phyloP scores from a whole-genome alignment of 2,113 vertebrate genomes.

The Puma concolor region DNA sequence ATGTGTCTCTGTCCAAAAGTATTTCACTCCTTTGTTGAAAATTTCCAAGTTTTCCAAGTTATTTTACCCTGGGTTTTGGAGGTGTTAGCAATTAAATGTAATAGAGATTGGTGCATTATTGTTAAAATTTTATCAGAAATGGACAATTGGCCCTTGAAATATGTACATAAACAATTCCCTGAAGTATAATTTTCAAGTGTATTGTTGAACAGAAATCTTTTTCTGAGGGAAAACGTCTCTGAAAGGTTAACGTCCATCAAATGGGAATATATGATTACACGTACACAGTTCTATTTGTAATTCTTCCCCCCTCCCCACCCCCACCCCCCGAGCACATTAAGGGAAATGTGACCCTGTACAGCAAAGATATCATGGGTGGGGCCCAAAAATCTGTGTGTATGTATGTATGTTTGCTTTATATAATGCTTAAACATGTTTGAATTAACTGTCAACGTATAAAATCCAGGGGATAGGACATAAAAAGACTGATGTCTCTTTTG shows the following conservation, averaged over 20 bases:
- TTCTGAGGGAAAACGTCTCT: slow-evolving; percentile 19
- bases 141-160: slow-evolving; percentile 46
- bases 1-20: not conserved
- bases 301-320: not conserved
- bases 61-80: not conserved
- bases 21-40: not conserved
- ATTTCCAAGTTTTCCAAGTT: not conserved
- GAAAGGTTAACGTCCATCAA: slow-evolving; percentile 60
- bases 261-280: slow-evolving; percentile 16
- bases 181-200: slow-evolving; percentile 18
- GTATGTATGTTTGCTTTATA: not conserved
- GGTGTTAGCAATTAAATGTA: slow-evolving; percentile 17
- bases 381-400: not conserved
- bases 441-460: slow-evolving; percentile 9
- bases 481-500: not conserved
- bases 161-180: not conserved
- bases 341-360: not conserved
- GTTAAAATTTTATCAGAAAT: slow-evolving; percentile 57
- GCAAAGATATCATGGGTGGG: not conserved
- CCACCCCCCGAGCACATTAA: not conserved
- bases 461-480: not conserved
- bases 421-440: not conserved
- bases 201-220: slow-evolving; percentile 27
- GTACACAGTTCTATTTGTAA: slow-evolving; percentile 32
- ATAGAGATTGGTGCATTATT: slow-evolving; percentile 27